Conservation (phyloP, 2,888 invertebrate genomes). For the Itoplectis maculator region DNA sequence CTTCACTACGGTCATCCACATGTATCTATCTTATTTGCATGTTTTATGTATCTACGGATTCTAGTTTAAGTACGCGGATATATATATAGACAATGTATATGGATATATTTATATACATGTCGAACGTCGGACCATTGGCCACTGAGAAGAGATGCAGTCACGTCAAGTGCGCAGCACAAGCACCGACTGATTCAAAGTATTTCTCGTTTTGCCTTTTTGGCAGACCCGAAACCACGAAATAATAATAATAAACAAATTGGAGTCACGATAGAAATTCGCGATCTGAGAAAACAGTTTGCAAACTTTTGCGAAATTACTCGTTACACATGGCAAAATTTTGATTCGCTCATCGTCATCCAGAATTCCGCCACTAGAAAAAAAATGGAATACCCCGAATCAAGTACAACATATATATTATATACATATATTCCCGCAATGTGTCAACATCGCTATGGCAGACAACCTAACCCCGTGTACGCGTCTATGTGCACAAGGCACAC, state of each 20-base stretch:
- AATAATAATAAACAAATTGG: too few relatives aligned
- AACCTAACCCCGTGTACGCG: background rate
- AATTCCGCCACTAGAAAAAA: too few relatives aligned
- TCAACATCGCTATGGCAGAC: background rate
- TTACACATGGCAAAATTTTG: too few relatives aligned
- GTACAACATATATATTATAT: too few relatives aligned
- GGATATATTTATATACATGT: background rate
- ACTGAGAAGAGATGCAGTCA: conserved; percentile 4
- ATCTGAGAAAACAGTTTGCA: too few relatives aligned
- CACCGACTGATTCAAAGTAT: background rate
- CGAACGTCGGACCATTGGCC: background rate
- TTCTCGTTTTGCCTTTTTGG: background rate
- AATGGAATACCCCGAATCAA: too few relatives aligned
- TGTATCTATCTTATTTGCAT: conserved; percentile 38
- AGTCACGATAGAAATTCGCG: too few relatives aligned
- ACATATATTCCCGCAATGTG: background rate
- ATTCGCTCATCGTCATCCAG: too few relatives aligned
- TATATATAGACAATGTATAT: background rate
- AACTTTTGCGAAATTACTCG: too few relatives aligned
- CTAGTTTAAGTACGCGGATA: background rate
- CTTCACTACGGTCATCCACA: conserved; percentile 20
- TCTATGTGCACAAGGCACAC: background rate
- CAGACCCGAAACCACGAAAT: too few relatives aligned
- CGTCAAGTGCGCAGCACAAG: background rate
- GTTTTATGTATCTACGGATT: conserved; percentile 16